Evolutionary conservation across 2,113 vertebrate species (phyloP).

Genomic region (Eubucco bourcierii): DNA sequence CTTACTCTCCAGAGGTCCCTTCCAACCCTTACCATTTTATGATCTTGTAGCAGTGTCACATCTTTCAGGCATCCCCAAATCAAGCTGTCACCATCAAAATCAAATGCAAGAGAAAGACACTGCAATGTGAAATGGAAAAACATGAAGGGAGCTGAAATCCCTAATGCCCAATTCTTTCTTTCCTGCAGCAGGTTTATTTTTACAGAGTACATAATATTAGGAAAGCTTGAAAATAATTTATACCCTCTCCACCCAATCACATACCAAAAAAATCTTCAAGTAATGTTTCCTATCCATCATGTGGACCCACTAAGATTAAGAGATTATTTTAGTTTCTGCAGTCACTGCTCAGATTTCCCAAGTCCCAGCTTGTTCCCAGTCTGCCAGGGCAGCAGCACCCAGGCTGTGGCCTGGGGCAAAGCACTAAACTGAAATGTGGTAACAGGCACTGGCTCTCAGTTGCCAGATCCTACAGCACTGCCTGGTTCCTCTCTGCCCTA

Average conservation of each 20-base stretch:
- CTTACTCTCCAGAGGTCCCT: no score
- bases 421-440: accelerated
- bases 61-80: background rate
- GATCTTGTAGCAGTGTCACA: background rate
- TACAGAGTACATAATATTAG: background rate
- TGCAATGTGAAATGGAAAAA: background rate
- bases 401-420: background rate
- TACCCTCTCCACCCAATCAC: background rate
- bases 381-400: background rate
- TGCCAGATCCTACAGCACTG: background rate
- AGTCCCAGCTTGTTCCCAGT: background rate
- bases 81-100: background rate
- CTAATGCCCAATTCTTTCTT: background rate
- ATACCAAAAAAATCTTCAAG: background rate
- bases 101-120: background rate
- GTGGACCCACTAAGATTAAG: background rate
- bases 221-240: background rate
- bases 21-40: no score
- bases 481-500: background rate
- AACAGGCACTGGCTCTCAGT: background rate
- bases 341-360: background rate
- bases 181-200: background rate
- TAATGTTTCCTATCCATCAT: background rate
- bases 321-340: constrained; percentile 24
- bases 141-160: background rate